Percentiles rank a stretch among this genome's conserved stretches.
These are phyloP conservation scores for Habrosyne pyritoides DNA, from an alignment of 2,888 invertebrate species.

Conservation along the genomic window DNA sequence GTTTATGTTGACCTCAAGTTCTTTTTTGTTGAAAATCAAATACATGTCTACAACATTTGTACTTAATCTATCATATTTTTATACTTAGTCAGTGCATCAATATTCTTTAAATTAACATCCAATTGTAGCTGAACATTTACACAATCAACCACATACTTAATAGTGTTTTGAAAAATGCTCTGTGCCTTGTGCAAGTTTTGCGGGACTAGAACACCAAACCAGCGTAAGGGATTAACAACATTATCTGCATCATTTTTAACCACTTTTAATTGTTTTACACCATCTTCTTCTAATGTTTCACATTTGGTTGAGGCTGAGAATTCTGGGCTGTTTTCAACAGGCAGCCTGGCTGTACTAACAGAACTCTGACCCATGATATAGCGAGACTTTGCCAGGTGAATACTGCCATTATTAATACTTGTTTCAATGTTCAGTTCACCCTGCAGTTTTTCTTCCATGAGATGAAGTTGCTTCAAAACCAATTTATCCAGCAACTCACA, in stretches of 20 bases:
- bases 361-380: constrained; percentile 91
- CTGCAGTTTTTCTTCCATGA: constrained; percentile 89
- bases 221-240: constrained; percentile 87
- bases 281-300: constrained; percentile 65
- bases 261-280: constrained; percentile 67
- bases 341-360: constrained; percentile 88
- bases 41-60: background rate
- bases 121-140: constrained; percentile 88
- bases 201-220: constrained; percentile 95
- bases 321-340: constrained; percentile 84
- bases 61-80: constrained; percentile 34
- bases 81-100: constrained; percentile 53
- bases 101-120: constrained; percentile 54
- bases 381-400: constrained; percentile 89
- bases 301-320: constrained; percentile 68
- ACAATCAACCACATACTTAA: constrained; percentile 86
- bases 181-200: constrained; percentile 90
- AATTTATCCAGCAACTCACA: constrained; percentile 87
- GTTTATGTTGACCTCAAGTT: no score
- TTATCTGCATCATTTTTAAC: constrained; percentile 54
- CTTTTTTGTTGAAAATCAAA: no score
- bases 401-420: constrained; percentile 86
- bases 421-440: constrained; percentile 88
- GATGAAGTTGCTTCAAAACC: constrained; percentile 86
- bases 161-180: constrained; percentile 87